Conservation (phyloP, 2,113 vertebrate species). For the Carassius auratus region DNA sequence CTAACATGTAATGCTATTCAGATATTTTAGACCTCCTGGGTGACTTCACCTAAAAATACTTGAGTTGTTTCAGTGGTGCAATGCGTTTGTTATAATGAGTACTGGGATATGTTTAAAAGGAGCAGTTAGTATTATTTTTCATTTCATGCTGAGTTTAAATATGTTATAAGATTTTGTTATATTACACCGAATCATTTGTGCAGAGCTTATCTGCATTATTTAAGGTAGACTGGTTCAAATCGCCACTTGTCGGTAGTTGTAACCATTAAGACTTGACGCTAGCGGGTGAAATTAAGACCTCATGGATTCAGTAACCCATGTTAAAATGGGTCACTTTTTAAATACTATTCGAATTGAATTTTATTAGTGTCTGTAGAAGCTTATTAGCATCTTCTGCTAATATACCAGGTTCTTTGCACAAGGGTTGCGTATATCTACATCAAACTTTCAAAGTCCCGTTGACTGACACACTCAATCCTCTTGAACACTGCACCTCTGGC, state of each 20-base stretch:
- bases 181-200: neutral
- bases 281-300: neutral
- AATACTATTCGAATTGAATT: neutral
- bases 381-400: neutral
- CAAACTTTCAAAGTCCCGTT: neutral
- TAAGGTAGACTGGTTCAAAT: conserved; percentile 1
- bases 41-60: neutral
- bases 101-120: neutral
- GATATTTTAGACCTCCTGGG: neutral
- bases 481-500: neutral
- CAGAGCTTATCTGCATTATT: neutral
- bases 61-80: neutral
- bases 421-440: neutral
- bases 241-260: neutral
- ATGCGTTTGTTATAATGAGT: neutral
- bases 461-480: neutral
- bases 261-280: neutral
- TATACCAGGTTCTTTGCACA: neutral
- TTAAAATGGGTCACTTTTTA: neutral
- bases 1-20: neutral
- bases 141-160: neutral
- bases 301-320: conserved; percentile 23
- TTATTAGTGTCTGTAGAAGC: neutral
- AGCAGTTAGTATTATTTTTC: neutral
- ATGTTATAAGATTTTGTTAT: neutral